Conservation (phyloP, 2,888 invertebrate genomes). For the Stegana nigrithorax region DNA sequence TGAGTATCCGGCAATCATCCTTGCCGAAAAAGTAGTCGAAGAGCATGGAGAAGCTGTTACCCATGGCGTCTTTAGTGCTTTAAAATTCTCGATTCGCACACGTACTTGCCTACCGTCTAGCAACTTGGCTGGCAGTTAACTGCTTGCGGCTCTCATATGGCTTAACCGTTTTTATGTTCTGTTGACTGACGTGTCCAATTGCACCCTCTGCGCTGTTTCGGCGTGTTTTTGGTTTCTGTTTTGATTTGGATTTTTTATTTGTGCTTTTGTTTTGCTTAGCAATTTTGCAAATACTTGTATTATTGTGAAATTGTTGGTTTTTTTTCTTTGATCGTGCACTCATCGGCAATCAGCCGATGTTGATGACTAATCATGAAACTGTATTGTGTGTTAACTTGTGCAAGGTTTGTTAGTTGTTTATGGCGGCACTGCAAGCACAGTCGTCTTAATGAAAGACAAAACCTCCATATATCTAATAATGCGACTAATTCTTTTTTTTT, state of each 20-base stretch:
- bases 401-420: too few species aligned
- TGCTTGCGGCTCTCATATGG: neutral
- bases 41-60: slow-evolving; percentile 47
- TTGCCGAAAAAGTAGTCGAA: slow-evolving; percentile 45
- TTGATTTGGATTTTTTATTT: neutral
- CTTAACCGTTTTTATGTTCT: neutral
- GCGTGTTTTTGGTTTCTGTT: neutral
- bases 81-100: neutral
- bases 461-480: too few species aligned
- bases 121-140: neutral
- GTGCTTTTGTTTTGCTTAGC: neutral
- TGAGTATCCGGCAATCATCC: slow-evolving; percentile 52
- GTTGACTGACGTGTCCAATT: slow-evolving; percentile 14
- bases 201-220: neutral
- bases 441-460: too few species aligned
- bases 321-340: too few species aligned
- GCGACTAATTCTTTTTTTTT: slow-evolving; percentile 7
- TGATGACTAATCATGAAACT: too few species aligned
- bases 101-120: neutral
- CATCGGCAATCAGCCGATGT: too few species aligned
- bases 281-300: neutral
- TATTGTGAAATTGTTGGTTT: neutral
- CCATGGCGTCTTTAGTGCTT: slow-evolving; percentile 34
- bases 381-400: too few species aligned
- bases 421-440: too few species aligned